These are phyloP conservation scores for Drosophila obscura DNA, from an alignment of 1,140 invertebrate species.

Conservation along the genomic window DNA sequence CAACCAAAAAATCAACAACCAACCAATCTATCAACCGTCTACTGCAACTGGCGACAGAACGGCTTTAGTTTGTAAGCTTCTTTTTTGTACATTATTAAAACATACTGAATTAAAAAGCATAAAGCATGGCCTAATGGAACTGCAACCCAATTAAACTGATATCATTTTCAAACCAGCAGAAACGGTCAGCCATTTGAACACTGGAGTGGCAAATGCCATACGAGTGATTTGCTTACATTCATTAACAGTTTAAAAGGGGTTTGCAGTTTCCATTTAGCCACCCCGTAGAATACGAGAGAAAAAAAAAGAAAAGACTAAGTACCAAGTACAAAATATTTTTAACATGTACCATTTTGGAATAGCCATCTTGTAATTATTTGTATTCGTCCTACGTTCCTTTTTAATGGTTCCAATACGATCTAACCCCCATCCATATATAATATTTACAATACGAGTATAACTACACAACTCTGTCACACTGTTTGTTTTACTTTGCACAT, in stretches of 20 bases:
- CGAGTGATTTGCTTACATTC: too few species aligned
- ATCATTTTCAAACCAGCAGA: too few species aligned
- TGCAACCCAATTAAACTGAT: too few species aligned
- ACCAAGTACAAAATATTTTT: constrained; percentile 9
- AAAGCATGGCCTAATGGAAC: constrained; percentile 1
- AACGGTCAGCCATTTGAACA: too few species aligned
- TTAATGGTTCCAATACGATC: constrained; percentile 71
- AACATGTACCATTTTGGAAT: constrained; percentile 18
- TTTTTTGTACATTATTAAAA: constrained; percentile 61
- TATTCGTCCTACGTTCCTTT: constrained; percentile 69
- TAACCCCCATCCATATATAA: constrained; percentile 63
- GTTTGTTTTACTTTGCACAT: constrained; percentile 71
- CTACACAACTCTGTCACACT: constrained; percentile 60
- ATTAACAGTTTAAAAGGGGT: too few species aligned
- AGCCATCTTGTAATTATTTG: constrained; percentile 60
- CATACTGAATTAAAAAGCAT: constrained; percentile 16
- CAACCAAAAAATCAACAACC: constrained; percentile 34
- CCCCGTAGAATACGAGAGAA: not conserved
- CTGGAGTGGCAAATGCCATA: too few species aligned
- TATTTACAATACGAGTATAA: constrained; percentile 36
- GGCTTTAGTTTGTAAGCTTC: constrained; percentile 78
- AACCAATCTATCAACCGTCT: constrained; percentile 55
- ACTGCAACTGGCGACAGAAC: constrained; percentile 71
- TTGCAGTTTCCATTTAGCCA: too few species aligned
- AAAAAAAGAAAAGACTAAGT: not conserved